Percentiles rank a stretch among this genome's conserved stretches.
Conservation (phyloP, 2,888 invertebrate species). For the Empis stercorea region DNA sequence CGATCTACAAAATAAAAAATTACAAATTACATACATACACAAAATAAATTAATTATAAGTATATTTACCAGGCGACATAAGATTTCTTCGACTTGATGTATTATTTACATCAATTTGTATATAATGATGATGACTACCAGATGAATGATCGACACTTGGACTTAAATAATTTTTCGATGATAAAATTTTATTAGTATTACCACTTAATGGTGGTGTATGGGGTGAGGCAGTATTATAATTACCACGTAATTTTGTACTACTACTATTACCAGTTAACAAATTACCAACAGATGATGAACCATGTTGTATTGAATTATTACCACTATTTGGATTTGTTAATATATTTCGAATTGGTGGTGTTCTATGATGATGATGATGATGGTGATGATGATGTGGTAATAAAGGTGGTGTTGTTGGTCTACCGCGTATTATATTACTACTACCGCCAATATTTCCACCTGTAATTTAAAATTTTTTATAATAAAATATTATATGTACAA, state of each 20-base stretch:
- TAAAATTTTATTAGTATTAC: conserved; percentile 10
- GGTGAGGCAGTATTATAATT: conserved; percentile 25
- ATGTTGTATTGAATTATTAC: not conserved
- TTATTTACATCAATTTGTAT: conserved; percentile 1
- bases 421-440: conserved; percentile 24
- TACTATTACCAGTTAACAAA: conserved; percentile 3
- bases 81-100: not conserved
- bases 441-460: conserved; percentile 16
- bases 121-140: conserved; percentile 15
- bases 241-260: conserved; percentile 9
- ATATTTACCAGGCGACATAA: not conserved
- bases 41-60: not conserved
- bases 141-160: conserved; percentile 9
- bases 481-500: too few relatives aligned
- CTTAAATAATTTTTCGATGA: conserved; percentile 14
- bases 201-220: conserved; percentile 33
- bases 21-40: too few relatives aligned
- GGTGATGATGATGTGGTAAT: not conserved
- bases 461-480: too few relatives aligned
- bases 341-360: conserved; percentile 19
- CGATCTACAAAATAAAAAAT: conserved; percentile 19
- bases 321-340: conserved; percentile 16
- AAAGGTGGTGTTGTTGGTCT: not conserved
- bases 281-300: not conserved
- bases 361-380: conserved; percentile 11